Evolutionary conservation across 2,113 vertebrate species (phyloP).

Genomic region (Hiodon alosoides): DNA sequence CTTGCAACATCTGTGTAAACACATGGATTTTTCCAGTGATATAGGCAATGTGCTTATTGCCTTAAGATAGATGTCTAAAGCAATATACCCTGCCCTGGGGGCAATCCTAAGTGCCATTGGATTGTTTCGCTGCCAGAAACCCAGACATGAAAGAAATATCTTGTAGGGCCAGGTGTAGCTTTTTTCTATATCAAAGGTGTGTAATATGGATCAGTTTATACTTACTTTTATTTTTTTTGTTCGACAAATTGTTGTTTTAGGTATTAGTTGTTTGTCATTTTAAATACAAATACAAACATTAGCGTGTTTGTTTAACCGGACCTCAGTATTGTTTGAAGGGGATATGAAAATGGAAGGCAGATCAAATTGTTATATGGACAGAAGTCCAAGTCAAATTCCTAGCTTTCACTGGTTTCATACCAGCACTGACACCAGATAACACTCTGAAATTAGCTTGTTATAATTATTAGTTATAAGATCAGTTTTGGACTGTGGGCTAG

Average conservation of each 20-base stretch:
- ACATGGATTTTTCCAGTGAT: slow-evolving; percentile 59
- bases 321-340: too few species aligned
- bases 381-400: too few species aligned
- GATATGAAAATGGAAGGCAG: not conserved
- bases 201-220: not conserved
- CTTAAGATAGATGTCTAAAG: slow-evolving; percentile 63
- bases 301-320: not conserved
- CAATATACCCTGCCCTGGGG: slow-evolving; percentile 56
- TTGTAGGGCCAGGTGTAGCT: slow-evolving; percentile 12
- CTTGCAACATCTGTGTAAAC: slow-evolving; percentile 67
- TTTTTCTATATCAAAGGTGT: not conserved
- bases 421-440: too few species aligned
- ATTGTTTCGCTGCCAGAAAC: slow-evolving; percentile 47
- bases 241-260: not conserved
- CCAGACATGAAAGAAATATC: slow-evolving; percentile 46
- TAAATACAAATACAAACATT: too few species aligned
- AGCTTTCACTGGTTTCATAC: too few species aligned
- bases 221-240: not conserved
- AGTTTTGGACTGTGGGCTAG: too few species aligned
- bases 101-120: slow-evolving; percentile 39
- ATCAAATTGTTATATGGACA: not conserved
- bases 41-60: slow-evolving; percentile 57
- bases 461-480: too few species aligned
- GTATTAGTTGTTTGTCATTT: too few species aligned
- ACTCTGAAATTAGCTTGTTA: too few species aligned